Evolutionary conservation across 2,797 vertebrate species (phyloP), one percentile per base, ranked within the genome.

Genomic region (Acipenser ruthenus): DNA sequence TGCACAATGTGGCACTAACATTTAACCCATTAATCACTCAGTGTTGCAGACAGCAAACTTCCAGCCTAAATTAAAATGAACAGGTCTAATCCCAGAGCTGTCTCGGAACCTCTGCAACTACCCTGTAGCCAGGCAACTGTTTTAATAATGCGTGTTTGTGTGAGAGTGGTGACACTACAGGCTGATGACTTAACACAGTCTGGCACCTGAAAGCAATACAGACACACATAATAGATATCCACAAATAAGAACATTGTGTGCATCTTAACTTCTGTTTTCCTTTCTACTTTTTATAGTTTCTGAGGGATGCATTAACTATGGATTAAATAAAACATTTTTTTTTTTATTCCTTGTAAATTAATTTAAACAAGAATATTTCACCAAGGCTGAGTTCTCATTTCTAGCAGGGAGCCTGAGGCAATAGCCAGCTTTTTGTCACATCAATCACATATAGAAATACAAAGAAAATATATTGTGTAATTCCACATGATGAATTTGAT

Each of bases 21-120:
- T 47, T 9, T 48, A 10, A 66, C 52, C 49, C 23, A 15, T 18
- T 48, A 48, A 10, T 56, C 55, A 47, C 60, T 23, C 60, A 62
- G 60, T 37, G 18, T 9, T 62, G 18, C 58, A 48, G 61, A 65
- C 52, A 62, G 65, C 72, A 62, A 64, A 65, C 48, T 50, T 68
- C 23, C 56, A 13, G 56, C n/a, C 69, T 37, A 58, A 67, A 68
- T 70, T 70, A 64, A 70, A 80, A 62, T 11, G 71, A 78, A 64
- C 66, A 55, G 68, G 68, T 66, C 72, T 68, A 77, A 71, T 75
- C 77, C 76, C 71, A 72, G 73, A 71, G 55, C 70, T 74, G 74
- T 74, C 73, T 52, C 68, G 79, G 69, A 65, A 64, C 50, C 2
- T 61, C 23, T 72, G 72, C 64, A 64, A 62, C 73, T 69, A 70